phyloP scores from a whole-genome alignment of 2,113 vertebrate species.

The Gymnorhina tibicen region DNA sequence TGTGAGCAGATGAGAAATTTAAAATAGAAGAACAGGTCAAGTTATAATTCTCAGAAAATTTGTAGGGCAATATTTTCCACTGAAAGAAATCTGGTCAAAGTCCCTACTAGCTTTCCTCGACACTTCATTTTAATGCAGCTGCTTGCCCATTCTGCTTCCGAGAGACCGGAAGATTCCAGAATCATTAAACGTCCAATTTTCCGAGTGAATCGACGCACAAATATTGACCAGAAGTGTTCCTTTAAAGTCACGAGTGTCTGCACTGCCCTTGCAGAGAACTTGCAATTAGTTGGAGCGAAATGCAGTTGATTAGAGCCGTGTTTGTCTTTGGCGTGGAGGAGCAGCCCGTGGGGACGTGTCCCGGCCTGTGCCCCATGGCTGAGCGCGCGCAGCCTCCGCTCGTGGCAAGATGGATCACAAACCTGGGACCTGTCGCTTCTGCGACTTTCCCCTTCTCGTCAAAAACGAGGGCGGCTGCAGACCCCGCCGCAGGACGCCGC shows the following conservation, averaged over 20 bases:
- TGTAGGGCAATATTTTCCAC: not conserved
- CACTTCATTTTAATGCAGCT: not conserved
- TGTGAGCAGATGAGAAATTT: not conserved
- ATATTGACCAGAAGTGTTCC: not conserved
- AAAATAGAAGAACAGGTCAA: not conserved
- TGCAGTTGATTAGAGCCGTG: not conserved
- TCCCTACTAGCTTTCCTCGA: not conserved
- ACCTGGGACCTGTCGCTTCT: not conserved
- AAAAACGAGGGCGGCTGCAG: not conserved
- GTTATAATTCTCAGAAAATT: not conserved
- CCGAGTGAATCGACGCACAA: not conserved
- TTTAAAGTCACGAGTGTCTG: not conserved
- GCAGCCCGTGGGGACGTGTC: slow-evolving; percentile 22
- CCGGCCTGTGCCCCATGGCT: not conserved
- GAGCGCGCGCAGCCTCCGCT: not conserved
- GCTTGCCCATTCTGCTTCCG: not conserved
- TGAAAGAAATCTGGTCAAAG: not conserved
- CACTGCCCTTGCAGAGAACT: not conserved
- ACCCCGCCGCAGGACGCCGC: not conserved
- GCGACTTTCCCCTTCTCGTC: not conserved
- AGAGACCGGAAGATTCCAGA: not conserved
- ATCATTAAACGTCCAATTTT: not conserved
- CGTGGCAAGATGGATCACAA: not conserved
- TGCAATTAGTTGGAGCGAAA: not conserved
- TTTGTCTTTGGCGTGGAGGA: not conserved